A percentile compares a stretch with the other conserved stretches of the same genome.
Conservation (phyloP, 35 echinoderm and acorn worm species). For the Patiria miniata region DNA sequence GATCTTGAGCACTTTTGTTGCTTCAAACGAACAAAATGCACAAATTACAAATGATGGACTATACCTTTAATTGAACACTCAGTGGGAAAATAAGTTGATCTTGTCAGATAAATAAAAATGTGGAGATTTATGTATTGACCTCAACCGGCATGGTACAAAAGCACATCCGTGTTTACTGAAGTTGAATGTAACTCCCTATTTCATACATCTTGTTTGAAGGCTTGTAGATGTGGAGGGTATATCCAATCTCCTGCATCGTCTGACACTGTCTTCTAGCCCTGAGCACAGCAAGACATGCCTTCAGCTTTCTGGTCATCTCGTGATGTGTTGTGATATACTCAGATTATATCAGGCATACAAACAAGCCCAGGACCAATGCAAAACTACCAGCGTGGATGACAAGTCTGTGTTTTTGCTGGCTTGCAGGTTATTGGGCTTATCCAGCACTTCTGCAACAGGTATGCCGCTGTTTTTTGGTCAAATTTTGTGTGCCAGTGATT, state of each 20-base stretch:
- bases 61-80: too few relatives aligned
- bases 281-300: not conserved
- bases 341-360: slow-evolving; percentile 19
- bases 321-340: slow-evolving; percentile 40
- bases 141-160: too few relatives aligned
- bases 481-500: too few relatives aligned
- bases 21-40: too few relatives aligned
- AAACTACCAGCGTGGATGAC: not conserved
- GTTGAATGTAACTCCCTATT: too few relatives aligned
- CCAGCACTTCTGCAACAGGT: slow-evolving; percentile 3
- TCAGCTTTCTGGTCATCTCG: slow-evolving; percentile 15
- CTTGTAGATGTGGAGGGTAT: slow-evolving; percentile 40
- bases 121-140: too few relatives aligned
- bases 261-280: slow-evolving; percentile 15
- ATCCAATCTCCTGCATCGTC: slow-evolving; percentile 30
- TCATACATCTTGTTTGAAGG: not conserved
- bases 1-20: too few relatives aligned
- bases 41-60: too few relatives aligned
- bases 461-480: not conserved
- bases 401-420: not conserved
- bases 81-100: too few relatives aligned
- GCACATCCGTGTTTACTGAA: too few relatives aligned
- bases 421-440: not conserved
- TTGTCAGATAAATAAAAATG: too few relatives aligned
- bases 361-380: not conserved